These are phyloP conservation scores for Amphimallon solstitiale DNA, from an alignment of 2,888 invertebrate genomes.

Conservation along the genomic window DNA sequence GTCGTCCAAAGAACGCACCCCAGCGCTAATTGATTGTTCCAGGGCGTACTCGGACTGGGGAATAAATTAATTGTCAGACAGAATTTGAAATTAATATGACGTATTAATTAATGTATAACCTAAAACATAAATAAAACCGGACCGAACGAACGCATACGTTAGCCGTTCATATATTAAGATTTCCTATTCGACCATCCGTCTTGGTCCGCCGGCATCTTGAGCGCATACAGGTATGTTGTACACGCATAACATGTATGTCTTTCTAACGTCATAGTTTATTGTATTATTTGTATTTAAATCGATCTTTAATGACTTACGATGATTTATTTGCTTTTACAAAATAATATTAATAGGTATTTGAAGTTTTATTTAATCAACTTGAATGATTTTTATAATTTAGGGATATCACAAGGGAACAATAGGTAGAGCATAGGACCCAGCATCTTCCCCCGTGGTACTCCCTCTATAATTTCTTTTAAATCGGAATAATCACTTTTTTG, in stretches of 20 bases:
- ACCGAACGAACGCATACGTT: constrained; percentile 7
- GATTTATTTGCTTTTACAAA: too few species aligned
- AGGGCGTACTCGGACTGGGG: constrained; percentile 45
- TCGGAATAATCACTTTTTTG: too few species aligned
- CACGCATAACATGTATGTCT: constrained; percentile 18
- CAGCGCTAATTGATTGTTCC: constrained; percentile 49
- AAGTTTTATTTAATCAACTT: too few species aligned
- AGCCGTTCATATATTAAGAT: constrained; percentile 7
- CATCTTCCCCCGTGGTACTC: too few species aligned
- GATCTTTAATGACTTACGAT: not conserved
- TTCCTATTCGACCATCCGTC: not conserved
- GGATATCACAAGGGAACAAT: too few species aligned
- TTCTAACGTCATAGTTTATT: not conserved
- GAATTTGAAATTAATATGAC: constrained; percentile 51
- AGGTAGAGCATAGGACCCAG: too few species aligned
- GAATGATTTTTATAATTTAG: too few species aligned
- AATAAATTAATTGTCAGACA: constrained; percentile 49
- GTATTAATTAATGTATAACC: constrained; percentile 48
- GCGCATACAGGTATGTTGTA: too few species aligned
- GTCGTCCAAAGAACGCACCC: constrained; percentile 41
- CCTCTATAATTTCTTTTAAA: too few species aligned
- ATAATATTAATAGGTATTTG: too few species aligned
- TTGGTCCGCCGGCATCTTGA: not conserved
- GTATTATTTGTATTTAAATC: constrained; percentile 30
- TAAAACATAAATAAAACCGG: constrained; percentile 46